Evolutionary conservation across 2,797 vertebrate species (phyloP).

Genomic region (Geotrypetes seraphini): DNA sequence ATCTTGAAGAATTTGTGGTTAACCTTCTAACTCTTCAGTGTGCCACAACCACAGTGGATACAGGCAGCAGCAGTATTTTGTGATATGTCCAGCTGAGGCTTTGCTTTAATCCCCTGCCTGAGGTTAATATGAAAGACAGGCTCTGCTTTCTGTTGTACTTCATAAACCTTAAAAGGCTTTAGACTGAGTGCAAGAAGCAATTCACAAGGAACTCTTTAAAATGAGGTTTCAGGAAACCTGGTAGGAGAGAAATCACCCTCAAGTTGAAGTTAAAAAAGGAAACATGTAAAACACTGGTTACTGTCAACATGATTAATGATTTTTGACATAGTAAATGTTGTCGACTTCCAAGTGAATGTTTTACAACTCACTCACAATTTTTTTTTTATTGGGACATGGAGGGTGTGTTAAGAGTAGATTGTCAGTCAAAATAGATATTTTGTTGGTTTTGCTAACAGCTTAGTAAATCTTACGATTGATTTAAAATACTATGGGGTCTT

Average conservation of each 20-base stretch:
- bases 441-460: no score
- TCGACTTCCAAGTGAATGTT: constrained; percentile 22
- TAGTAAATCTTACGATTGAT: no score
- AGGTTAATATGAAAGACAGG: constrained; percentile 35
- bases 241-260: constrained; percentile 50
- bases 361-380: constrained; percentile 11
- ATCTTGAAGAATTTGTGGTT: constrained; percentile 1
- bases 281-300: constrained; percentile 39
- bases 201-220: constrained; percentile 67
- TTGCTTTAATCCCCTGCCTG: constrained; percentile 46
- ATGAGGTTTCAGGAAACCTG: constrained; percentile 50
- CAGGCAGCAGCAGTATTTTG: no score
- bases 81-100: no score
- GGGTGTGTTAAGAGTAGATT: no score
- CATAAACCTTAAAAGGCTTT: constrained; percentile 55
- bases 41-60: background rate
- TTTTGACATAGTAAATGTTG: constrained; percentile 53
- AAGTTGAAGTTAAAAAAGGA: constrained; percentile 44
- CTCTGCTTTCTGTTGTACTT: constrained; percentile 58
- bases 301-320: constrained; percentile 61
- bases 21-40: background rate
- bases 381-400: no score
- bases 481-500: no score
- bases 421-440: no score
- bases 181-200: constrained; percentile 59